Percentiles rank a stretch among this genome's conserved stretches.
Evolutionary conservation across 2,797 vertebrate genomes (phyloP).

Genomic region (Nyctalus aviator): DNA sequence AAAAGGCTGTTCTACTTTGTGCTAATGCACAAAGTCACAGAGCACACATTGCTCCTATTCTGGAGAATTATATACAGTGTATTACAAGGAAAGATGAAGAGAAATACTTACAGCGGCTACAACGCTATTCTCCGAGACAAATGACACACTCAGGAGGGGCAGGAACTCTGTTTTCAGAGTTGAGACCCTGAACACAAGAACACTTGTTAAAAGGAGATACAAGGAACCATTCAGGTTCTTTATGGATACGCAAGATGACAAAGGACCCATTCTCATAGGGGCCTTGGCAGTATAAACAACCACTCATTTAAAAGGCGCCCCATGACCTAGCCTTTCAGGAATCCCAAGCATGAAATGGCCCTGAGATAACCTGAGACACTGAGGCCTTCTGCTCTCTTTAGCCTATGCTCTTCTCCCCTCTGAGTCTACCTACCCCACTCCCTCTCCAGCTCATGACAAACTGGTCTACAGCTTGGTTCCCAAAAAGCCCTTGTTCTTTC

Average conservation of each 20-base stretch:
- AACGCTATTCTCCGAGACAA: conserved; percentile 97
- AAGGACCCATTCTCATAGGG: conserved; percentile 49
- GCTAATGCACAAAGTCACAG: background rate
- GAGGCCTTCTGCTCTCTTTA: background rate
- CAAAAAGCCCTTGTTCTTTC: background rate
- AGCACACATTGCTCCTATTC: background rate
- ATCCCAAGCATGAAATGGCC: background rate
- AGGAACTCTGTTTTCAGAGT: conserved; percentile 99
- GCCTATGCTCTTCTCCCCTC: background rate
- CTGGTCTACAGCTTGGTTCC: background rate
- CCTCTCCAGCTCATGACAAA: background rate
- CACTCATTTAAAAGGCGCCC: background rate
- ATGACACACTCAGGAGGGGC: conserved; percentile 96
- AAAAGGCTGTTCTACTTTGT: background rate
- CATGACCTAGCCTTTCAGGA: conserved; percentile 15
- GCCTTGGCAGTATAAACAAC: background rate
- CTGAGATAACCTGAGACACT: background rate
- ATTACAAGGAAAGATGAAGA: conserved; percentile 39
- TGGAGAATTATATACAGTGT: background rate
- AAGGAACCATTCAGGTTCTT: background rate
- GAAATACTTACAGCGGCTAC: conserved; percentile 95
- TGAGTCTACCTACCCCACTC: background rate
- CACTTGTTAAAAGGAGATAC: conserved; percentile 74
- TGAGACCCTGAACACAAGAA: conserved; percentile 92
- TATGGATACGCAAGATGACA: conserved; percentile 50